Percentiles rank a stretch among this genome's conserved stretches.
Evolutionary conservation across 2,113 vertebrate genomes (phyloP).

Genomic region (Stegostoma tigrinum): DNA sequence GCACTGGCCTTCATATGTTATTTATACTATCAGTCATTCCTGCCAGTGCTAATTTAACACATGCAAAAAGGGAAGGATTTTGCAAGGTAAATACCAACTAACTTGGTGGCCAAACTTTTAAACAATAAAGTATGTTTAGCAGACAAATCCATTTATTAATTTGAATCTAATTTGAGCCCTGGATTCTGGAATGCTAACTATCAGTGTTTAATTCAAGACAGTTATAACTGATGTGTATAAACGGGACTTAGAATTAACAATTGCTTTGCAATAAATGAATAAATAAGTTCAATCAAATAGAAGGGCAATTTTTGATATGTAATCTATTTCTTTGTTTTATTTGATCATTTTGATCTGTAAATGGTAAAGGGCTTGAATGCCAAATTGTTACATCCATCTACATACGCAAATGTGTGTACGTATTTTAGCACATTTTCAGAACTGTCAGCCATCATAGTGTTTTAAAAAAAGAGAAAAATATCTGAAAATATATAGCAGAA

Average conservation of each 20-base stretch:
- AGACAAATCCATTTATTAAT: not conserved
- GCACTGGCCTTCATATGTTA: not conserved
- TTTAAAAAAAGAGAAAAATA: not conserved
- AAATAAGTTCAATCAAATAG: not conserved
- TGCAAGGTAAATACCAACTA: not conserved
- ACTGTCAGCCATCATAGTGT: not conserved
- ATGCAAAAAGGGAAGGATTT: not conserved
- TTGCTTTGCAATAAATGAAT: not conserved
- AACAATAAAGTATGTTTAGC: not conserved
- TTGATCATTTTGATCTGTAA: not conserved
- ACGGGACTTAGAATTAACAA: not conserved
- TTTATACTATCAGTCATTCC: not conserved
- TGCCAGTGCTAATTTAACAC: conserved; percentile 8
- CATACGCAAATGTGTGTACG: not conserved
- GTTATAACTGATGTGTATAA: not conserved
- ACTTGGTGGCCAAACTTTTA: not conserved
- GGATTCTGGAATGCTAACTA: not conserved
- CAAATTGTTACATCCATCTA: not conserved
- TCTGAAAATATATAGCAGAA: not conserved
- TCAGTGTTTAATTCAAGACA: not conserved
- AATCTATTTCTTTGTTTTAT: not conserved
- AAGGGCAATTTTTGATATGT: not conserved
- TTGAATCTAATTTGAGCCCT: not conserved
- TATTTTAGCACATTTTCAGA: not conserved
- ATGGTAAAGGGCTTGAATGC: not conserved